Evolutionary conservation across 2,888 invertebrate species (phyloP), one percentile per base, ranked within the genome.

Genomic region (Mactromeris polynyma): DNA sequence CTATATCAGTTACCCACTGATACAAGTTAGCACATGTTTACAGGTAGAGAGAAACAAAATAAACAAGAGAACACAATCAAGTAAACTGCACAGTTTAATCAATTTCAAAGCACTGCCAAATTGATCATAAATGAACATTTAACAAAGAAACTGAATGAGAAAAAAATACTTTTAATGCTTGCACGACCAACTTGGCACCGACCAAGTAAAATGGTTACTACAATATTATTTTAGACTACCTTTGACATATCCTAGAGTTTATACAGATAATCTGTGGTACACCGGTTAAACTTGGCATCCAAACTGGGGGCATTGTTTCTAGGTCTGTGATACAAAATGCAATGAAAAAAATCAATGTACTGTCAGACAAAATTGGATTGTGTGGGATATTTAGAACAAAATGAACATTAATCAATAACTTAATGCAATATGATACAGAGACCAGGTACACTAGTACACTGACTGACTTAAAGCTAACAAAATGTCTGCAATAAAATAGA

Each of bases 1-100:
- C 9, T 46, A 46, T 46, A 46, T 17, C 46, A 46, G 9, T 46
- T n/a, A n/a, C n/a, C n/a, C n/a, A n/a, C n/a, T 46, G 11, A 46
- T 46, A 46, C 17, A 9, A 17, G 46, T 46, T 14, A 46, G 46
- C 46, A 46, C 11, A n/a, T n/a, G n/a, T n/a, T n/a, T n/a, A n/a
- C n/a, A 11, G 46, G 46, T 46, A 46, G 46, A 14, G 46, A 46
- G 46, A 42, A 17, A 46, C 11, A 11, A 9, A 21, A 36, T 17
- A 42, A 21, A 40, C 17, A 64, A 64, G 17, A 80, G 26, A 86
- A 78, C 69, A 86, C 58, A 73, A 46, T 46, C 73, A 38, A 77
- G 40, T 89, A 78, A 90, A 88, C 88, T 90, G 90, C 90, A 90
- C 90, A 90, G 88, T 90, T 90, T 90, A 90, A 86, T 90, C 81